Base-by-base conservation (phyloP, 30 jellyfish, hydroid and myxozoan species). In the Pelagia noctiluca region DNA sequence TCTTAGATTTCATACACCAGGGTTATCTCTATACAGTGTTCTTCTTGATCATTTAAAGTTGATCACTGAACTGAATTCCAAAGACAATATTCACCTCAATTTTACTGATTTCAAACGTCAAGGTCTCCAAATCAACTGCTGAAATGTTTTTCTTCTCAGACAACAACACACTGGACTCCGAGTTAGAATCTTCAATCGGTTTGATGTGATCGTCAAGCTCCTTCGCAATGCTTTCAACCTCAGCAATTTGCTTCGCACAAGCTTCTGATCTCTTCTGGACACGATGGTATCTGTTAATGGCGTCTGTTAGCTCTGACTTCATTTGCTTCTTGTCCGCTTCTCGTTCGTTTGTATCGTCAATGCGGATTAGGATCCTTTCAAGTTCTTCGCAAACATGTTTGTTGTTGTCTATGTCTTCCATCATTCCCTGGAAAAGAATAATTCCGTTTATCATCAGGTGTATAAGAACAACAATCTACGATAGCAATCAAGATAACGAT, bases 41-140 rank as follows among this genome's bases (percentile, higher is more conserved):
- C n/a, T n/a, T n/a, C n/a, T n/a, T n/a, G n/a, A n/a, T n/a, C n/a
- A n/a, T n/a, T n/a, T n/a, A n/a, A n/a, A n/a, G n/a, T n/a, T n/a
- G n/a, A n/a, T n/a, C n/a, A n/a, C n/a, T n/a, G n/a, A n/a, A n/a
- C n/a, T n/a, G n/a, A n/a, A n/a, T n/a, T n/a, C n/a, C n/a, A n/a
- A n/a, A n/a, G n/a, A 60, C n/a, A n/a, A n/a, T n/a, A n/a, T n/a
- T 19, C 78, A 85, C 98, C 91, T 91, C 88, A 18, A 91, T 60
- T 28, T 90, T 73, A 19, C 24, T 73, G 19, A 85, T 34, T 75
- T 91, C 98, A 8, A 46, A 19, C 31, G 50, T 78, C 33, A 91
- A 36, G 3, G 48, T 60, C 22, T 74, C 84, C 46, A 91, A 63
- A 65, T 85, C 88, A 23, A 72, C 88, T 23, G 88, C 96, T 3